These are phyloP conservation scores for Glaucomys volans DNA, from an alignment of 2,113 vertebrate species.

Conservation along the genomic window DNA sequence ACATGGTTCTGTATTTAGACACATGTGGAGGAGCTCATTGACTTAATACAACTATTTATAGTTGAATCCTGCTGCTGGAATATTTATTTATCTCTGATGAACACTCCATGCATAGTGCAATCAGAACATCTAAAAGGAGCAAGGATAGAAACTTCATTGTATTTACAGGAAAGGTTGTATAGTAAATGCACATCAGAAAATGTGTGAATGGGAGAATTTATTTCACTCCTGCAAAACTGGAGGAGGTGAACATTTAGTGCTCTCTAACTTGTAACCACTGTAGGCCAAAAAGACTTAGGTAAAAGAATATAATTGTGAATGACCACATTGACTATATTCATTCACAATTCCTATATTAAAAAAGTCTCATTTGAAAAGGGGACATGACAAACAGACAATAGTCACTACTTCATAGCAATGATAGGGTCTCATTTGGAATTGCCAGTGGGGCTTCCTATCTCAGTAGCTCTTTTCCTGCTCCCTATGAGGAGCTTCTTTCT, in stretches of 20 bases:
- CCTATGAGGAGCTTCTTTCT: not conserved
- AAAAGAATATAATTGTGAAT: not conserved
- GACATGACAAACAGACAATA: not conserved
- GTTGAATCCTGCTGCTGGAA: not conserved
- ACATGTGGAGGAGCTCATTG: not conserved
- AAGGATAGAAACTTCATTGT: not conserved
- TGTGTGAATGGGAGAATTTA: not conserved
- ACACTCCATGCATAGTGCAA: not conserved
- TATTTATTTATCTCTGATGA: not conserved
- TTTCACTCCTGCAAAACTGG: not conserved
- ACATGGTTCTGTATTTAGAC: not conserved
- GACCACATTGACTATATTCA: not conserved
- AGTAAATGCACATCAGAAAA: not conserved
- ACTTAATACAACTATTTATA: not conserved
- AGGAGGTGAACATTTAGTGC: not conserved
- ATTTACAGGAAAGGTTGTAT: not conserved
- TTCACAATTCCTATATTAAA: not conserved
- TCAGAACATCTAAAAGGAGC: not conserved
- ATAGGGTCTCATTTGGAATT: not conserved
- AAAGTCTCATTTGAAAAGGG: not conserved
- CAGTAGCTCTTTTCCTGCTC: not conserved
- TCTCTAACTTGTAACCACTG: not conserved
- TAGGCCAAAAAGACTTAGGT: not conserved
- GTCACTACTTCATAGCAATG: not conserved
- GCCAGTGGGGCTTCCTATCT: not conserved